Evolutionary conservation across 2,113 vertebrate genomes (phyloP).

Genomic region (Acanthochromis polyacanthus): DNA sequence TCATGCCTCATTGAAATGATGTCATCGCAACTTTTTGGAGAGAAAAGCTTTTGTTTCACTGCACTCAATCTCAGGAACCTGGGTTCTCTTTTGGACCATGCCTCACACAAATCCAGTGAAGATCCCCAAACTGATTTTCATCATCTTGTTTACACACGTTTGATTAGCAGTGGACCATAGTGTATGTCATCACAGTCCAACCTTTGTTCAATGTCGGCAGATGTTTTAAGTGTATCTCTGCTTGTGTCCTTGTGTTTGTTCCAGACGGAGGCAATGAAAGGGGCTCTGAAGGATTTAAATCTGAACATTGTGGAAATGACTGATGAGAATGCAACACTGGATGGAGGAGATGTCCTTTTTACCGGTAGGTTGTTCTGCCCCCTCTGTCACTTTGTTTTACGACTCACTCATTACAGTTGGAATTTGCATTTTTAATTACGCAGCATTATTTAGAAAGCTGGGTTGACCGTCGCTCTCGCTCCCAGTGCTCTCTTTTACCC

Average conservation of each 20-base stretch:
- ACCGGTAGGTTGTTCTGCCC: conserved; percentile 86
- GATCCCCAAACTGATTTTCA: conserved; percentile 28
- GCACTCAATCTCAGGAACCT: conserved; percentile 12
- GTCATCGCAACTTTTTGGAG: conserved; percentile 68
- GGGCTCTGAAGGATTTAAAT: conserved; percentile 88
- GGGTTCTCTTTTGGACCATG: background rate
- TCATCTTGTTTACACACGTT: conserved; percentile 47
- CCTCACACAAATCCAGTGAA: conserved; percentile 17
- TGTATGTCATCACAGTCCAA: conserved; percentile 7
- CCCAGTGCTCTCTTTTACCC: no score
- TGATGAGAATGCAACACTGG: conserved; percentile 93
- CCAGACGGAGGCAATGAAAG: conserved; percentile 91
- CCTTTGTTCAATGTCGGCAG: conserved; percentile 45
- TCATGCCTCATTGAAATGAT: conserved; percentile 71
- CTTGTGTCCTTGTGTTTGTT: conserved; percentile 64
- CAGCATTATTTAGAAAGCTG: no score
- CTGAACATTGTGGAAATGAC: conserved; percentile 96
- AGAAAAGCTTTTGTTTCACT: conserved; percentile 53
- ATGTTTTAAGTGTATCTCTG: conserved; percentile 49
- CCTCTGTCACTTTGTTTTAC: background rate
- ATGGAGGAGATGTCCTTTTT: conserved; percentile 97
- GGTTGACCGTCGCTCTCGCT: no score
- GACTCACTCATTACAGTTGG: background rate
- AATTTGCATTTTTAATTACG: no score
- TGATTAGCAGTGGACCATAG: conserved; percentile 44